Base-by-base conservation (phyloP, 2,113 vertebrate genomes). In the Bucco capensis region DNA sequence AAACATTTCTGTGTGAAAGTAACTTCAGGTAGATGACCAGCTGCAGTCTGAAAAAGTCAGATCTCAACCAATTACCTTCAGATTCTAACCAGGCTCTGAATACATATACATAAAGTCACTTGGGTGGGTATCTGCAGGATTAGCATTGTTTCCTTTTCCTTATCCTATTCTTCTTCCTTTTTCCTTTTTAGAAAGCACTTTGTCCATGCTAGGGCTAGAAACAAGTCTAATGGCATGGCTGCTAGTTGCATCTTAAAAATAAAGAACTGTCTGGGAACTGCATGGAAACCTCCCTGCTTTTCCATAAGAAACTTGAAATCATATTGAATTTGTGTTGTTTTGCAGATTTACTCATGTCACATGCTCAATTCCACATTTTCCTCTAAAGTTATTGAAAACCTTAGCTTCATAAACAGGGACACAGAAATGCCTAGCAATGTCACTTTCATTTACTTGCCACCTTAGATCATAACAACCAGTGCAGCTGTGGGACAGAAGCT, bases 81-180 rank as follows among this genome's bases (percentile, higher is more conserved):
- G 38, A 33, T 51, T 73, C 11, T 61, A 49, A 57, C 24, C 37
- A 65, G 74, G 5, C 9, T 54, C 31, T 31, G 44, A 60, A 19
- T 72, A 14, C 14, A 35, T 51, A 47, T 25, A 24, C n/a, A 24
- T 25, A 3, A 51, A 73, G 38, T 74, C 57, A 19, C 24, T 74
- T 28, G 58, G 9, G 21, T 69, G 57, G 13, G 17, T 60, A 16
- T 69, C 53, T 82, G 49, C 37, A 44, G 61, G 37, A 24, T 81
- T 31, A 44, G 16, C 1, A 0, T 17, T 8, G 1, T 5, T 50
- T 1, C 6, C 8, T 57, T 82, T 81, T 51, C 16, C 22, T 44
- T 37, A 8, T 42, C 40, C 9, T 73, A 58, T 73, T 83, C 11
- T 10, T 82, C 8, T 6, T 27, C 28, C 42, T 58, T 75, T 89